Base-by-base conservation (phyloP, 2,888 invertebrate genomes). In the Ennomos fuscantarius region DNA sequence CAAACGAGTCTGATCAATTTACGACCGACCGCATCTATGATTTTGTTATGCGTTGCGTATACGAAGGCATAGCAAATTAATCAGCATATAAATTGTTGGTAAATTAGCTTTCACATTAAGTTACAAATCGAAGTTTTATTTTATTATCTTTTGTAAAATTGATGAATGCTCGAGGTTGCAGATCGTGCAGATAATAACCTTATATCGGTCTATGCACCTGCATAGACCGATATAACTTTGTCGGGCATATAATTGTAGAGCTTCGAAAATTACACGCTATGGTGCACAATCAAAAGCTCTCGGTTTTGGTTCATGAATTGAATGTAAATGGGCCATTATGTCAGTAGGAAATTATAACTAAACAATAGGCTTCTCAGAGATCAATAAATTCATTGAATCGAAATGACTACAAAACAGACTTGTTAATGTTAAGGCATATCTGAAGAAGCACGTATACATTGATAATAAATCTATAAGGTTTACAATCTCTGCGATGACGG, bases 191-290 rank as follows among this genome's bases (percentile, higher is more conserved):
- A 39, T 55, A 54, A 54, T 43, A 43, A 48, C 11, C n/a, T n/a
- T n/a, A n/a, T n/a, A n/a, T n/a, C n/a, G n/a, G n/a, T n/a, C n/a
- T n/a, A n/a, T n/a, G n/a, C n/a, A n/a, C n/a, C 42, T 44, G 39
- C 24, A 40, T 12, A 49, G 24, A 40, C 24, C 24, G 24, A 15
- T 24, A 24, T 45, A 49, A 49, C 31, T 45, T 45, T 55, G 33
- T 57, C 56, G 64, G 64, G 65, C 61, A 63, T 44, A 51, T 65
- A 36, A 65, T 60, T 57, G 64, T 68, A 62, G 66, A 65, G 53
- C 52, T 52, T 62, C 51, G 63, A 60, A 66, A 63, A 68, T 66
- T 52, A 63, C 32, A 44, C 9, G 37, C 47, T 46, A 43, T 48
- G n/a, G 15, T 40, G 40, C 31, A 39, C 24, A 24, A 24, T 24